Percentiles rank a stretch among this genome's conserved stretches.
Conservation (phyloP, 2,797 vertebrate species). For the Coreius guichenoti region DNA sequence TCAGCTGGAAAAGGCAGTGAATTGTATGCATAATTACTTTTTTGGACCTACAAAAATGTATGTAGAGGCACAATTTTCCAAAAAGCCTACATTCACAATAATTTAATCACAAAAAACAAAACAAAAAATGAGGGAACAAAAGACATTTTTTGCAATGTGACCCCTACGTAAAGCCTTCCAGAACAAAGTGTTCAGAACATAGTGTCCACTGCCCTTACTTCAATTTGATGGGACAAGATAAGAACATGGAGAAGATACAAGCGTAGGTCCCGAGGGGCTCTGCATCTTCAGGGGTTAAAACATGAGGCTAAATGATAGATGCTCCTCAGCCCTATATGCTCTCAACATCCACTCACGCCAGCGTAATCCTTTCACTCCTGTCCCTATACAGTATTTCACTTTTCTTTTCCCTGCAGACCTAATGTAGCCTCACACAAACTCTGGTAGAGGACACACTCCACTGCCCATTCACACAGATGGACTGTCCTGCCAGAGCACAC, state of each 20-base stretch:
- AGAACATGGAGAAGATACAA: neutral
- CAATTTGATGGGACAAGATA: neutral
- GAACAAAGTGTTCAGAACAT: neutral
- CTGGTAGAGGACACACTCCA: conserved; percentile 26
- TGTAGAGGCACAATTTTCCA: neutral
- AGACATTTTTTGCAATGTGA: neutral
- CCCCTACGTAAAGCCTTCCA: neutral
- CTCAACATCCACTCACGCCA: neutral
- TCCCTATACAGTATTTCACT: conserved; percentile 19
- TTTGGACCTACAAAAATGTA: neutral
- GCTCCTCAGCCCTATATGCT: neutral
- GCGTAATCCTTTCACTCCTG: neutral
- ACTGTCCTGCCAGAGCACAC: neutral
- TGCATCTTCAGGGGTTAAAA: conserved; percentile 16
- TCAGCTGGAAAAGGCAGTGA: neutral
- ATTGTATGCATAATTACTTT: neutral
- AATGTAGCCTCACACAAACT: conserved; percentile 20
- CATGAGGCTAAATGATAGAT: conserved; percentile 11
- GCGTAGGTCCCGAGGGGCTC: neutral
- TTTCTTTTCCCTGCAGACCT: neutral
- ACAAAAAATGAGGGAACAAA: neutral
- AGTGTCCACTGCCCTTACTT: neutral
- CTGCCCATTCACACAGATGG: conserved; percentile 32
- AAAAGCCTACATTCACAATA: neutral
- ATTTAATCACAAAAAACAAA: neutral